phyloP scores from a whole-genome alignment of 2,113 vertebrate species.

The Euleptes europaea region DNA sequence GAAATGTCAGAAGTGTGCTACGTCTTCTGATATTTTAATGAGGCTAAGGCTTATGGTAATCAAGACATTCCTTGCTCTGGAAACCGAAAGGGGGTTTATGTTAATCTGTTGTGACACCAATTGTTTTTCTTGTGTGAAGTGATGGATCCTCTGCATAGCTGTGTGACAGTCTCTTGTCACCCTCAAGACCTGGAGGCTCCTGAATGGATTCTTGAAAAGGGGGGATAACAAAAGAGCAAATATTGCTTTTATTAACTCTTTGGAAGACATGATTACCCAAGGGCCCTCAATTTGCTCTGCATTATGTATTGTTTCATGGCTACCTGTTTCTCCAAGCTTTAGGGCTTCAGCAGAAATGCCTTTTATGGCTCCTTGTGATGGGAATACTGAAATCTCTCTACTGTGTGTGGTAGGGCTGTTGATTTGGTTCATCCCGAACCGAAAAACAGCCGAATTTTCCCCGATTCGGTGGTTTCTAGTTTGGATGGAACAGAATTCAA shows the following conservation, averaged over 20 bases:
- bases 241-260: neutral
- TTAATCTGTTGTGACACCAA: slow-evolving; percentile 47
- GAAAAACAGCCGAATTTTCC: too few species aligned
- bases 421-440: too few species aligned
- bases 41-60: slow-evolving; percentile 59
- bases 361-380: too few species aligned
- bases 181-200: slow-evolving; percentile 2
- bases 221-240: neutral
- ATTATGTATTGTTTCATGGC: neutral
- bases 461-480: too few species aligned
- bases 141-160: slow-evolving; percentile 12
- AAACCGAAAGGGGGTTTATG: slow-evolving; percentile 47
- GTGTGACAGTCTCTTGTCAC: neutral
- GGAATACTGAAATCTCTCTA: too few species aligned
- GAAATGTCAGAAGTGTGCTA: slow-evolving; percentile 48
- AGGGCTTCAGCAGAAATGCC: neutral
- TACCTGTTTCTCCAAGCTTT: neutral
- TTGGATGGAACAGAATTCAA: too few species aligned
- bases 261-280: neutral
- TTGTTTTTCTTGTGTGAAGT: slow-evolving; percentile 49
- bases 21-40: slow-evolving; percentile 56
- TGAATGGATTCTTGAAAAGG: neutral
- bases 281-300: neutral
- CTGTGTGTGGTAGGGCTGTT: too few species aligned
- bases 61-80: slow-evolving; percentile 46